Base-by-base conservation (phyloP, 1,140 invertebrate genomes). In the Drosophila insularis region DNA sequence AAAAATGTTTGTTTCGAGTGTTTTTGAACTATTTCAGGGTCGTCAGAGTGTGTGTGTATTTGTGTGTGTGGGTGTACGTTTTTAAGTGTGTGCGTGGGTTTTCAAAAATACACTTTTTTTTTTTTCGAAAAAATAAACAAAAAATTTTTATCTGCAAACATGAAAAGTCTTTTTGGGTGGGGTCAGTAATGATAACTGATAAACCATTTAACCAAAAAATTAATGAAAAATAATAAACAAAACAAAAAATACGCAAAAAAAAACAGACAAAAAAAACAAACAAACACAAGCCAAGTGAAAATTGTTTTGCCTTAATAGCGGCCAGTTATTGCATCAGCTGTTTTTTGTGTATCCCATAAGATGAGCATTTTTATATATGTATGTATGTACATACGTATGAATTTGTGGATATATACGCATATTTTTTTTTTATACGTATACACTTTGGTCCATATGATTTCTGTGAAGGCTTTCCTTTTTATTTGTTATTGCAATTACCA, bases 1-100 rank as follows among this genome's bases (percentile, higher is more conserved):
- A 1, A 4, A 19, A 32, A 58, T 60, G 40, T 68, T 40, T 62
- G 59, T 32, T 67, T 79, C 37, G 63, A 78, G 74, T 85, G 70
- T 70, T 78, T 71, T 85, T 85, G 82, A 85, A 85, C 82, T 85
- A 87, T 69, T 87, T 85, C 81, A 85, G 78, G 81, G 81, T 78
- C 81, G 43, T 46, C 8, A 2, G 46, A 66, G 23, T 35, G 63
- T 75, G 39, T 43, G 11, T 50, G 40, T 69, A 62, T 63, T 56
- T 59, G 65, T 19, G 46, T 58, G 31, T 37, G 31, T 32, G 31
- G 32, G 31, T 14, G 14, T 56, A n/a, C 6, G n/a, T 14, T 1
- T 31, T 27, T 14, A 14, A 6, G 21, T 50, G 8, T 27, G 39
- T 53, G 53, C 43, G 53, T 61, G 46, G 14, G 40, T n/a, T 23